These are phyloP conservation scores for Melanotaenia parkinsoni DNA, from an alignment of 2,797 vertebrate species.

Conservation along the genomic window DNA sequence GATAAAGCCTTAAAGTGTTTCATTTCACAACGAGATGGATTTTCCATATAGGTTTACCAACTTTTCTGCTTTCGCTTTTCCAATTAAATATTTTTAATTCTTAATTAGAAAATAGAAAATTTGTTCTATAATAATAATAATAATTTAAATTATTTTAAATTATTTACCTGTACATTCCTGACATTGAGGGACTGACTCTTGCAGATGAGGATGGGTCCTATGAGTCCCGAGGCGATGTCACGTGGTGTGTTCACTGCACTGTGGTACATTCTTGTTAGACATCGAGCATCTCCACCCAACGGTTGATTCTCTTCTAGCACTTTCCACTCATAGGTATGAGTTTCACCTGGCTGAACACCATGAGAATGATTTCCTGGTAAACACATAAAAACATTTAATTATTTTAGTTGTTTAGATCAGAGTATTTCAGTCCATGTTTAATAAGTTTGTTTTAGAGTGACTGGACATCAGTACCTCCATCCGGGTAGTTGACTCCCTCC, in stretches of 20 bases:
- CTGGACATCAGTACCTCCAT: constrained; percentile 70
- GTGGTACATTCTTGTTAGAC: constrained; percentile 93
- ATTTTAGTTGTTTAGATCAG: not conserved
- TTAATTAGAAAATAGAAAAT: not conserved
- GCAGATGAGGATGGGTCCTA: constrained; percentile 95
- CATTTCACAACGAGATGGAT: not conserved
- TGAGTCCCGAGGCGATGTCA: constrained; percentile 94
- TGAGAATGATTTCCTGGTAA: constrained; percentile 85
- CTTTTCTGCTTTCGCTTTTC: not conserved
- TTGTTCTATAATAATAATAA: not conserved
- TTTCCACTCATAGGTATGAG: constrained; percentile 88
- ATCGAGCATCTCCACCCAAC: constrained; percentile 85
- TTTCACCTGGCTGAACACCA: constrained; percentile 89
- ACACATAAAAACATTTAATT: not conserved
- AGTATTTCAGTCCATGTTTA: not conserved
- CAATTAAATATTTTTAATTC: not conserved
- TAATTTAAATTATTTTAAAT: too few relatives aligned
- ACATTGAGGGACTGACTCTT: constrained; percentile 90
- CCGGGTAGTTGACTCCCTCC: constrained; percentile 88
- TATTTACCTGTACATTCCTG: constrained; percentile 91
- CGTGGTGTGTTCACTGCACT: constrained; percentile 89
- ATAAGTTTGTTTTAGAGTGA: not conserved
- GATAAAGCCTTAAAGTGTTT: not conserved
- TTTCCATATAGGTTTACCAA: not conserved
- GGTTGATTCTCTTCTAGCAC: constrained; percentile 90